phyloP scores from a whole-genome alignment of 2,888 invertebrate species.

The Ditula angustiorana region DNA sequence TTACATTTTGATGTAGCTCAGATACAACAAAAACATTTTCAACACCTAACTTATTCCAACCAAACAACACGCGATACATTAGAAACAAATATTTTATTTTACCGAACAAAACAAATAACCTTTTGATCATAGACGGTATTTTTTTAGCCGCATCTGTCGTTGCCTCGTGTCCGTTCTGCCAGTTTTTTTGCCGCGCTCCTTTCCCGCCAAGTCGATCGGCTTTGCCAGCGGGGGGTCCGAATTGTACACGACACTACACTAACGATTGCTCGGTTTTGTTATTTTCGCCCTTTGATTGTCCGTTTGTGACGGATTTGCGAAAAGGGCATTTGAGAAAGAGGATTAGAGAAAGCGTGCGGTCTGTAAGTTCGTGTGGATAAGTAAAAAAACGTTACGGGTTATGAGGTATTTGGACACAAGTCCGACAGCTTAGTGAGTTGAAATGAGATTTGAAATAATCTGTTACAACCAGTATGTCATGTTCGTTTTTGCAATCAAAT shows the following conservation, averaged over 20 bases:
- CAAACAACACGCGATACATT: not conserved
- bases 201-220: conserved; percentile 73
- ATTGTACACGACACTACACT: conserved; percentile 57
- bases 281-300: conserved; percentile 76
- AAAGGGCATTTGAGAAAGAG: conserved; percentile 69
- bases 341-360: conserved; percentile 47
- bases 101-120: conserved; percentile 62
- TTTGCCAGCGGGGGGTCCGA: conserved; percentile 77
- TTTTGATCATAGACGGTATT: conserved; percentile 59
- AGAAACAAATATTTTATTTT: conserved; percentile 22
- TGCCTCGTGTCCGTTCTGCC: conserved; percentile 74
- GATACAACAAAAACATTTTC: not conserved
- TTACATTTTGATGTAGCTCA: not conserved
- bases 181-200: conserved; percentile 59
- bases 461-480: not conserved
- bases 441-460: conserved; percentile 20
- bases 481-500: not conserved
- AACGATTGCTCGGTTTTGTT: conserved; percentile 75
- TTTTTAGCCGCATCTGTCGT: conserved; percentile 75
- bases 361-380: conserved; percentile 54
- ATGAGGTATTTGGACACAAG: conserved; percentile 20
- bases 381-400: conserved; percentile 45
- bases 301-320: conserved; percentile 78
- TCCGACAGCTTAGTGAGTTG: conserved; percentile 14
- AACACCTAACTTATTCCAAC: not conserved